Evolutionary conservation across 2,888 invertebrate species (phyloP), one percentile per base, ranked within the genome.

Genomic region (Oxyteleia sp.): DNA sequence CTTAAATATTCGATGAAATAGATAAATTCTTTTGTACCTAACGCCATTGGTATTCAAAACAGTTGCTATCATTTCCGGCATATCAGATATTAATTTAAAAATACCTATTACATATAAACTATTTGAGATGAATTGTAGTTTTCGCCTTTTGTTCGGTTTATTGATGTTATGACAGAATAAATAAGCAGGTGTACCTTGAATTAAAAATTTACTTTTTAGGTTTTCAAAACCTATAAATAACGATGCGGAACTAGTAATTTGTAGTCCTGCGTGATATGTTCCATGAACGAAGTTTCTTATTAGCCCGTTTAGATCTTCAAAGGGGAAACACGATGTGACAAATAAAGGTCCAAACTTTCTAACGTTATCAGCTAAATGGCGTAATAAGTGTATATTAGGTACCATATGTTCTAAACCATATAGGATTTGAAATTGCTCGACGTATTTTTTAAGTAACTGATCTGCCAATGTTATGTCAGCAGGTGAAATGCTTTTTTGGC

Each of bases 291-390:
- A 41, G 0, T 57, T 38, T 57, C 32, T 57, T 5, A 57, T 23
- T 41, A 13, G 20, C 1, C 57, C 57, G 8, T 57, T 57, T 8
- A 57, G n/a, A 41, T 57, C 57, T 41, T 57, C 57, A 41, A 57
- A 57, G 10, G 1, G 20, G n/a, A 57, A 38, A 38, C 57, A 57
- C 4, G 57, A 57, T 57, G 57, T 41, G 2, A 41, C 13, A n/a
- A 5, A 20, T 18, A 64, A 11, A 4, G 66, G 47, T 16, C 66
- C 51, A 26, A 66, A 66, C 20, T 68, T 55, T 57, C 16, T 16
- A 4, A 69, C 69, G n/a, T 51, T 16, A 16, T 8, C n/a, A 1
- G 35, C 0, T 7, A 69, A 0, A 47, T 69, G 57, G 0, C 3
- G 47, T 0, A 69, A 18, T 0, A 15, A 8, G 23, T 69, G 69